Evolutionary conservation across 2,888 invertebrate species (phyloP).

Genomic region (Geotrupes spiniger): DNA sequence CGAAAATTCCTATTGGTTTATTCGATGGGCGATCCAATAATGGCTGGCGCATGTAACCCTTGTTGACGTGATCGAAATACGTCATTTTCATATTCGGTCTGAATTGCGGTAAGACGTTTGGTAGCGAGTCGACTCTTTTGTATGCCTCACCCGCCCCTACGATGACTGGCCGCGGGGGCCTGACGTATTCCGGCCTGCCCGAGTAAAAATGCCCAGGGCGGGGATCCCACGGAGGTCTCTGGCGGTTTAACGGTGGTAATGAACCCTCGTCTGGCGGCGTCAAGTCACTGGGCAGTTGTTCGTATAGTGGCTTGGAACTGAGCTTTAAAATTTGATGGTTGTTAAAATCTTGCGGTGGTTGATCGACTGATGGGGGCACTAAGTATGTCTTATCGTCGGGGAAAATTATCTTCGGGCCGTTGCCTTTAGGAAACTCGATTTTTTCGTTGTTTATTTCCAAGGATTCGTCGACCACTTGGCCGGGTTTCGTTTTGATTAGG

Average conservation of each 20-base stretch:
- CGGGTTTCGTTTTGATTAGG: slow-evolving; percentile 41
- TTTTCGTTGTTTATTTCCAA: slow-evolving; percentile 34
- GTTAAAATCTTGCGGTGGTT: background rate
- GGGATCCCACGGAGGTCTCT: slow-evolving; percentile 52
- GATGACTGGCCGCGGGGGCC: slow-evolving; percentile 43
- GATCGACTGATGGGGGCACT: slow-evolving; percentile 29
- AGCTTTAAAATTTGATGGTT: slow-evolving; percentile 43
- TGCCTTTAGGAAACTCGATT: slow-evolving; percentile 35
- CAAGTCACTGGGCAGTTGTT: slow-evolving; percentile 50
- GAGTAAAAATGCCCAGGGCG: slow-evolving; percentile 49
- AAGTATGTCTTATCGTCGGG: slow-evolving; percentile 39
- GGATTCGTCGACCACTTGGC: slow-evolving; percentile 48
- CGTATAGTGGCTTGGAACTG: slow-evolving; percentile 48
- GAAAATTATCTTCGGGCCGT: slow-evolving; percentile 41
- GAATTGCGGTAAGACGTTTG: slow-evolving; percentile 71
- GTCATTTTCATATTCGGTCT: slow-evolving; percentile 60
- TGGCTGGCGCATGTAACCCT: slow-evolving; percentile 44
- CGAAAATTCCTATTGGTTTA: slow-evolving; percentile 47
- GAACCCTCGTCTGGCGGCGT: slow-evolving; percentile 48
- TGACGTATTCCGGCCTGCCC: slow-evolving; percentile 47
- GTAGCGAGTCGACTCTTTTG: slow-evolving; percentile 51
- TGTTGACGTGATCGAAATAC: slow-evolving; percentile 26
- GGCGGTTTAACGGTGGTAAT: slow-evolving; percentile 35
- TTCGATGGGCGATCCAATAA: slow-evolving; percentile 49
- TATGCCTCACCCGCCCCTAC: slow-evolving; percentile 42